Base-by-base conservation (phyloP, 2,888 invertebrate species). In the Caenorhabditis japonica region DNA sequence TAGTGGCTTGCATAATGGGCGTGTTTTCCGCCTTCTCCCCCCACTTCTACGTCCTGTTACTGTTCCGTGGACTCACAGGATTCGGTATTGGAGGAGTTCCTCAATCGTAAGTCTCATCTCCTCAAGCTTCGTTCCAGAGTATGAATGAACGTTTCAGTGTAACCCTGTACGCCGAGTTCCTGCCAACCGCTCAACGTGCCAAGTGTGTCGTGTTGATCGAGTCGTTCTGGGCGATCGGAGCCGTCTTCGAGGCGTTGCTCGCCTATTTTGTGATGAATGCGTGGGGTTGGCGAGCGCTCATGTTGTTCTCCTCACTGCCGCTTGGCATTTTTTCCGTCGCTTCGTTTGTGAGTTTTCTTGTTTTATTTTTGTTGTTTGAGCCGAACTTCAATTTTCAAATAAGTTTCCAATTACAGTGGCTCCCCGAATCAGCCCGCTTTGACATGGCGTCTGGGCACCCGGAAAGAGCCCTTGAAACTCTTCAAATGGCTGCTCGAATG, bases 11-110 rank as follows among this genome's bases (percentile, higher is more conserved):
- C 88, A 93, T 94, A 88, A 96, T 94, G 89, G 96, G 95, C 13
- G 89, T 95, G 23, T 89, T 96, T 38, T 95, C 95, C 89, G 92
- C 95, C 1, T 92, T 95, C 83, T 93, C 95, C 1, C 95, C 95
- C 2, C 94, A 93, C 87, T 95, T 94, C 88, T 91, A 93, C 56
- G 95, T 95, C 94, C 90, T 97, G 62, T 90, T 97, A 39, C 91
- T 95, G 64, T 90, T 97, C n/a, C 90, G 96, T 88, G 94, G 94
- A 13, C 91, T 95, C 8, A 95, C 95, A 12, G 96, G 97, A 44
- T 95, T 97, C 90, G 94, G 95, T 19, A 94, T 96, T 85, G 96
- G 96, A 81, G 95, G 96, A 88, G 94, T 95, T 36, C 95, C 96
- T 58, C 96, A 97, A 89, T 94, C 95, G 95, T 95, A 91, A 92